Conservation (phyloP, 2,797 vertebrate genomes). For the Vireo griseus region DNA sequence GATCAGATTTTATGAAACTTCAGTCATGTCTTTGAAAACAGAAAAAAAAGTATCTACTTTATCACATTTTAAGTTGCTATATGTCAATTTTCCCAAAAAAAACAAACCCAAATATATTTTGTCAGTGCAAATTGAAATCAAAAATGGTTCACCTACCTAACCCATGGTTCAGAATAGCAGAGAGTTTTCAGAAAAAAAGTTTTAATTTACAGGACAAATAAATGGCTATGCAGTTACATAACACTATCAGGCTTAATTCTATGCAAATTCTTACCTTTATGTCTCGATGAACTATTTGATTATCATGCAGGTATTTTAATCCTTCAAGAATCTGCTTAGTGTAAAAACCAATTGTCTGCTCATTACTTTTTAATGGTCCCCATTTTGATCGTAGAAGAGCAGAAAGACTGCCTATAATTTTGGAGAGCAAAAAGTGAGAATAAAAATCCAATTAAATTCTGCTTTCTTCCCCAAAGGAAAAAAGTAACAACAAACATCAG, state of each 20-base stretch:
- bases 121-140: background rate
- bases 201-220: background rate
- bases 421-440: background rate
- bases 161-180: background rate
- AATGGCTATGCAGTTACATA: background rate
- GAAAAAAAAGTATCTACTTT: background rate
- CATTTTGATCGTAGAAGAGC: constrained; percentile 96
- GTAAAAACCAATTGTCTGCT: constrained; percentile 97
- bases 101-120: fast-evolving
- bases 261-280: constrained; percentile 85
- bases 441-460: background rate
- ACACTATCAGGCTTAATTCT: background rate
- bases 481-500: background rate
- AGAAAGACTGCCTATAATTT: constrained; percentile 90
- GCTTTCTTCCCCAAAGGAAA: background rate
- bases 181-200: background rate
- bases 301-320: constrained; percentile 96
- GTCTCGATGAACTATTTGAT: constrained; percentile 97
- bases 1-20: background rate
- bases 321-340: constrained; percentile 98
- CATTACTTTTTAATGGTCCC: constrained; percentile 97
- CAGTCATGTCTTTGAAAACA: background rate
- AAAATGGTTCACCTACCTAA: background rate
- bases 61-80: background rate
- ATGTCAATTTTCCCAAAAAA: background rate